Evolutionary conservation across 1,140 invertebrate genomes (phyloP).

Genomic region (Pararge aegeria): DNA sequence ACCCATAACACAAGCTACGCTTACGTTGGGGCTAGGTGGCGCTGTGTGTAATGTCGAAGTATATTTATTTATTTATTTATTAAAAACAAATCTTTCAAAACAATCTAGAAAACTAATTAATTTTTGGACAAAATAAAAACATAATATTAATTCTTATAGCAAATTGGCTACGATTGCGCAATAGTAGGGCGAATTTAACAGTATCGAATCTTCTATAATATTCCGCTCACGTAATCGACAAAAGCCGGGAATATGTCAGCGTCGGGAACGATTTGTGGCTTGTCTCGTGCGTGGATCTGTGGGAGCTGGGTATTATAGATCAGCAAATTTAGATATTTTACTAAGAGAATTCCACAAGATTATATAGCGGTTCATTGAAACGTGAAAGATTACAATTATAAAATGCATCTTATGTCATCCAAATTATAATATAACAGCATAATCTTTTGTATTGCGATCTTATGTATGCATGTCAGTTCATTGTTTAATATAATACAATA

Average conservation of each 20-base stretch:
- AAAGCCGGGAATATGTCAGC: slow-evolving; percentile 33
- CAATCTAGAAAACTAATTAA: too few relatives aligned
- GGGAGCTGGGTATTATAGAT: slow-evolving; percentile 20
- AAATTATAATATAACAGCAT: too few relatives aligned
- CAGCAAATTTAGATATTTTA: slow-evolving; percentile 21
- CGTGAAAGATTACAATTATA: background rate
- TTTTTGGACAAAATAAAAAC: background rate
- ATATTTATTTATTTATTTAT: too few relatives aligned
- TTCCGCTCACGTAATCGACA: slow-evolving; percentile 34
- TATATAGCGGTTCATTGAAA: background rate
- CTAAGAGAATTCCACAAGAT: slow-evolving; percentile 15
- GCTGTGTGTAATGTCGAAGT: too few relatives aligned
- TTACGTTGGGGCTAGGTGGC: too few relatives aligned
- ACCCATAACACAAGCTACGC: too few relatives aligned
- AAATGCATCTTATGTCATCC: too few relatives aligned
- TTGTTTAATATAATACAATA: too few relatives aligned
- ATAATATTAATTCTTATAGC: slow-evolving; percentile 13
- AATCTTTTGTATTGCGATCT: too few relatives aligned
- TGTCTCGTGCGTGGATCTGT: slow-evolving; percentile 30
- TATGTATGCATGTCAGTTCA: too few relatives aligned
- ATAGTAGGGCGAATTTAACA: slow-evolving; percentile 23
- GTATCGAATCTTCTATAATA: slow-evolving; percentile 28
- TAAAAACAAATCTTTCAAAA: background rate
- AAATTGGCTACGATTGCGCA: slow-evolving; percentile 23
- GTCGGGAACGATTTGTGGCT: slow-evolving; percentile 33